Evolutionary conservation across 2,797 vertebrate species (phyloP).

Genomic region (Pipistrellus pygmaeus): DNA sequence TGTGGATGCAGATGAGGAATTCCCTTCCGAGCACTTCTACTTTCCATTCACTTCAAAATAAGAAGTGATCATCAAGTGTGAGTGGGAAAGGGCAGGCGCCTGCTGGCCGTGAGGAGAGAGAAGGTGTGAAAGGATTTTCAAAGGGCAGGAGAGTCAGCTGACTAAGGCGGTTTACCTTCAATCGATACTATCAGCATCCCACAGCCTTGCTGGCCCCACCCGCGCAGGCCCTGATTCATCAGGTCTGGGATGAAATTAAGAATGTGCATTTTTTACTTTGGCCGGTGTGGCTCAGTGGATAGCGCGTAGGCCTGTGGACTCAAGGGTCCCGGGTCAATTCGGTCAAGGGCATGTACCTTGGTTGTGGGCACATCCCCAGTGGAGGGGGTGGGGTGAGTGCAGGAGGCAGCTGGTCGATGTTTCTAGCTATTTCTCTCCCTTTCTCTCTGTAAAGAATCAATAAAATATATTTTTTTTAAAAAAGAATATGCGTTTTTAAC

Average conservation of each 20-base stretch:
- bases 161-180: background rate
- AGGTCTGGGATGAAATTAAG: slow-evolving; percentile 15
- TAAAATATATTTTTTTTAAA: no score
- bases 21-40: slow-evolving; percentile 46
- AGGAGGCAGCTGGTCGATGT: no score
- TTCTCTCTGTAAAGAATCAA: no score
- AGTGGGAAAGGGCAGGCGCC: background rate
- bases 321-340: no score
- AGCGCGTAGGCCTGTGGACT: no score
- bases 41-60: slow-evolving; percentile 65
- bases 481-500: background rate
- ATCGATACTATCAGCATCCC: slow-evolving; percentile 12
- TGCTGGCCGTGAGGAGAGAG: slow-evolving; percentile 9
- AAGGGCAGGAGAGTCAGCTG: slow-evolving; percentile 30
- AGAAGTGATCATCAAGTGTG: slow-evolving; percentile 30
- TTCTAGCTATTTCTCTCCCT: no score
- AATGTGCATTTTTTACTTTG: background rate
- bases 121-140: slow-evolving; percentile 58
- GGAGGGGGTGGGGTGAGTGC: no score
- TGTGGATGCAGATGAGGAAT: slow-evolving; percentile 38
- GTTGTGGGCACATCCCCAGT: no score
- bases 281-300: no score
- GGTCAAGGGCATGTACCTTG: no score
- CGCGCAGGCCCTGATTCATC: slow-evolving; percentile 20
- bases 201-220: background rate